Evolutionary conservation across 2,888 invertebrate species (phyloP).

Genomic region (Yponomeuta sedellus): DNA sequence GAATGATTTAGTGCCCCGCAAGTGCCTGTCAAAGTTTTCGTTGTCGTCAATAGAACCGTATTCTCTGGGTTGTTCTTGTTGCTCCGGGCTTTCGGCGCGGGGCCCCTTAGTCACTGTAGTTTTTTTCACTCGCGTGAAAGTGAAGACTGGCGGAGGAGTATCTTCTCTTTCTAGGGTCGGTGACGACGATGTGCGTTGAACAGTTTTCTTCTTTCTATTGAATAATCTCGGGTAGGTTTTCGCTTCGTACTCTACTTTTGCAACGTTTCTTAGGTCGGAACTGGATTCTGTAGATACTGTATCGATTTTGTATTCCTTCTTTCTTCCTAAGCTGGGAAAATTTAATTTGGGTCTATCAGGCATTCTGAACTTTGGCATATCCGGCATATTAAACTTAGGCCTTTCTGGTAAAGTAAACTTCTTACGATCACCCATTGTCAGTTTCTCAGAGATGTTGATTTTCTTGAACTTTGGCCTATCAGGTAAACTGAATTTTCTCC

Average conservation of each 20-base stretch:
- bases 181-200: constrained; percentile 67
- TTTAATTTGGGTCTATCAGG: constrained; percentile 79
- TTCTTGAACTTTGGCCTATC: constrained; percentile 75
- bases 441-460: constrained; percentile 69
- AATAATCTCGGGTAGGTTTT: constrained; percentile 87
- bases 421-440: constrained; percentile 75
- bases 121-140: constrained; percentile 80
- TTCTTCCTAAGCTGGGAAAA: constrained; percentile 78
- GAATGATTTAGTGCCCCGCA: constrained; percentile 55
- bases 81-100: constrained; percentile 42
- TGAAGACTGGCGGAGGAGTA: constrained; percentile 78
- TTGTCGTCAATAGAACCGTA: constrained; percentile 62
- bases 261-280: constrained; percentile 56
- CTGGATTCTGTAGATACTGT: constrained; percentile 55
- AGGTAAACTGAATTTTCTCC: constrained; percentile 80
- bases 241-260: constrained; percentile 82
- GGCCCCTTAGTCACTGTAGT: constrained; percentile 58
- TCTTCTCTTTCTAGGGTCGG: constrained; percentile 71
- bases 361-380: constrained; percentile 74
- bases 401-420: constrained; percentile 79
- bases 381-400: constrained; percentile 72
- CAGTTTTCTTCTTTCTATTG: constrained; percentile 59
- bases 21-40: constrained; percentile 37
- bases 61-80: constrained; percentile 59
- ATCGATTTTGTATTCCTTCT: constrained; percentile 59